Percentiles rank a stretch among this genome's conserved stretches.
Evolutionary conservation across 2,113 vertebrate species (phyloP).

Genomic region (Nyctereutes procyonoides): DNA sequence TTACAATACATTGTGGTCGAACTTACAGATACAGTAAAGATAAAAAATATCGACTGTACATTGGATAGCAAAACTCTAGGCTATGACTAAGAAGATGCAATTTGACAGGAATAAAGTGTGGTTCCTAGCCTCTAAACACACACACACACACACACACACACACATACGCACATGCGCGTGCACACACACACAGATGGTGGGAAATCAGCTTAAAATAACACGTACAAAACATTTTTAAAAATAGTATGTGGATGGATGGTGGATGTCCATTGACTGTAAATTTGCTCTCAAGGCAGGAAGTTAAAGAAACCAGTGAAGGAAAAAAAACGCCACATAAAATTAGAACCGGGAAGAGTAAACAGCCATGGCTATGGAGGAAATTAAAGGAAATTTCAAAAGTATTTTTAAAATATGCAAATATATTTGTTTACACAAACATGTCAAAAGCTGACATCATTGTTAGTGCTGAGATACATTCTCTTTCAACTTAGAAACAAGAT

Average conservation of each 20-base stretch:
- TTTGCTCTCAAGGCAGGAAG: not conserved
- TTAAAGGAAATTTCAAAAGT: conserved; percentile 25
- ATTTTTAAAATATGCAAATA: not conserved
- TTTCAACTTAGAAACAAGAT: not conserved
- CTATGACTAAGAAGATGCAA: not conserved
- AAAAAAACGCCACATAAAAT: not conserved
- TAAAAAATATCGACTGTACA: not conserved
- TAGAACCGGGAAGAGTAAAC: not conserved
- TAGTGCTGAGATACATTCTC: not conserved
- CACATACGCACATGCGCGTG: too few species aligned
- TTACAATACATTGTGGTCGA: not conserved
- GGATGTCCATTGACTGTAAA: not conserved
- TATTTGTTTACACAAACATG: not conserved
- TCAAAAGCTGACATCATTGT: not conserved
- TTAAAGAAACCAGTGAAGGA: not conserved
- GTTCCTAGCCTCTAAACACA: not conserved
- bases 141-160: not conserved
- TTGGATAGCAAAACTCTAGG: not conserved
- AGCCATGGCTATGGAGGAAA: not conserved
- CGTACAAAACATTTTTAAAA: conserved; percentile 1
- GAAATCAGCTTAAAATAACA: not conserved
- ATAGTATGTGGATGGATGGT: not conserved
- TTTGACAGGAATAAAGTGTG: not conserved
- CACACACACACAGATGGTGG: not conserved
- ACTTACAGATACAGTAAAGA: not conserved